Evolutionary conservation across 2,888 invertebrate genomes (phyloP), one percentile per base, ranked within the genome.

Genomic region (Uropetala carovei): DNA sequence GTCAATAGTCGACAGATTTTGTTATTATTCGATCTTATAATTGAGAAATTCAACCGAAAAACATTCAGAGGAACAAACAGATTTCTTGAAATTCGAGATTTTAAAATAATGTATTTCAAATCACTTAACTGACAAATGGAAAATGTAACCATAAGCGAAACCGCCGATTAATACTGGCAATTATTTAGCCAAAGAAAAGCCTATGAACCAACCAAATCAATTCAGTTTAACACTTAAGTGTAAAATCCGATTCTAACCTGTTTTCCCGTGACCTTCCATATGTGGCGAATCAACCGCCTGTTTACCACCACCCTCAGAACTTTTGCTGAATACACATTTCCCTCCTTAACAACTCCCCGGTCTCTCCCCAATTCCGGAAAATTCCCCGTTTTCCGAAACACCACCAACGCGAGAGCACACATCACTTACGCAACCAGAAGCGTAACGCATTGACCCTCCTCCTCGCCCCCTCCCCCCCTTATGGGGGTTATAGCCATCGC

Each of bases 401-500:
- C 22, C 75, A 27, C 75, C 75, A 75, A 27, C 9, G 27, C 13
- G 75, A 75, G 75, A 22, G 68, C 68, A 22, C n/a, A 22, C n/a
- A 68, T 68, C 22, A 22, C 68, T n/a, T 68, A 68, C 68, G 68
- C 68, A 68, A 68, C n/a, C 68, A 68, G 68, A n/a, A 68, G 75
- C 75, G 75, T 75, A 27, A 75, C 68, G 22, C 68, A 22, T 68
- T 68, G 68, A 68, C 68, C 68, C 18, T 68, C 68, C 75, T 27
- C 22, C 13, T 3, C 22, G 75, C 75, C 11, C 7, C 75, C 75
- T 22, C 75, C 75, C 75, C 75, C 75, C 75, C 75, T 27, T 75
- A 57, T 22, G 84, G 84, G 84, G 84, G n/a, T 13, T 4, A 58
- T n/a, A 30, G 30, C 60, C 86, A 86, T 86, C 86, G 86, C 86